Evolutionary conservation across 2,888 invertebrate genomes (phyloP), one percentile per base, ranked within the genome.

Genomic region (Erynnis tages): DNA sequence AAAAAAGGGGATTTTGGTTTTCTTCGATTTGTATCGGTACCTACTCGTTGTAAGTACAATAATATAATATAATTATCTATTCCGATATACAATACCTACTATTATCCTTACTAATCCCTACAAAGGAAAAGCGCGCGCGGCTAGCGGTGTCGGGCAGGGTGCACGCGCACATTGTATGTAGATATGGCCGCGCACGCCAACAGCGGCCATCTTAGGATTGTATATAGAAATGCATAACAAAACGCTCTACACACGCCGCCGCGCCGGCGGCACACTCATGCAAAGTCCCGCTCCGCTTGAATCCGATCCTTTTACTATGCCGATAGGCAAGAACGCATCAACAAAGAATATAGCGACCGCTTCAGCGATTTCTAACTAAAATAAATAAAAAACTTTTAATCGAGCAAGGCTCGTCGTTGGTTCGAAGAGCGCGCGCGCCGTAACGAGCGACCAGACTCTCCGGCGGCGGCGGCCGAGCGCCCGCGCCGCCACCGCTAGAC

Each of bases 401-500:
- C n/a, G n/a, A n/a, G n/a, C n/a, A n/a, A n/a, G n/a, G n/a, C n/a
- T n/a, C n/a, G n/a, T n/a, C n/a, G n/a, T n/a, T n/a, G n/a, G n/a
- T n/a, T n/a, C n/a, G n/a, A n/a, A n/a, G n/a, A n/a, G n/a, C n/a
- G n/a, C n/a, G n/a, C n/a, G n/a, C n/a, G n/a, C n/a, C n/a, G n/a
- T n/a, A n/a, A n/a, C n/a, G n/a, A n/a, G 55, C 56, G 58, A 65
- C 73, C 75, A 81, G 80, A 79, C 85, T 60, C 57, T 59, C 69
- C 63, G 80, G 82, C 82, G 73, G 53, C 63, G 79, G 81, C 80
- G 73, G 52, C 70, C 58, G 62, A 61, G 67, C 66, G 62, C 60
- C 63, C 62, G 67, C 65, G 62, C 60, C 65, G 61, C 71, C 72
- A 58, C 69, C 67, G 76, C 82, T 79, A 88, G 88, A 88, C 88